These are phyloP conservation scores for Thecocarcelia acutangulata DNA, from an alignment of 2,888 invertebrate genomes.

Conservation along the genomic window DNA sequence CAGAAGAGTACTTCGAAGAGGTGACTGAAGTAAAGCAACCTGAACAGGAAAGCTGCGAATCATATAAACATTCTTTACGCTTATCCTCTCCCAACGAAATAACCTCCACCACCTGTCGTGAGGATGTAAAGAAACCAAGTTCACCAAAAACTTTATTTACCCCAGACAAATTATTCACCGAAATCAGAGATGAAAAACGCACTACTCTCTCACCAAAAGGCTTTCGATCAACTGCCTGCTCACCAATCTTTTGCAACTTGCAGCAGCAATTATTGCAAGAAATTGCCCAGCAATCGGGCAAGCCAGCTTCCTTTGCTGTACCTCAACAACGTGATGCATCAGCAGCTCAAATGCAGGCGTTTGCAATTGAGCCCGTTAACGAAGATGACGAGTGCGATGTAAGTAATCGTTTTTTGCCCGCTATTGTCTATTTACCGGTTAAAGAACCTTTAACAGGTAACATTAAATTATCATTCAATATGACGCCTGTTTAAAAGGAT, in stretches of 20 bases:
- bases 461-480: slow-evolving; percentile 94
- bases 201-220: slow-evolving; percentile 26
- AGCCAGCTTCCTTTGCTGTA: slow-evolving; percentile 86
- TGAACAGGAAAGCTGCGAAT: too few species aligned
- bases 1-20: slow-evolving; percentile 12
- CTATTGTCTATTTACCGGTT: slow-evolving; percentile 96
- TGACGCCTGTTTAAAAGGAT: slow-evolving; percentile 91
- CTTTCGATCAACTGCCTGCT: slow-evolving; percentile 70
- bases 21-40: neutral
- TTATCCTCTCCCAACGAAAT: slow-evolving; percentile 62
- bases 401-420: slow-evolving; percentile 88
- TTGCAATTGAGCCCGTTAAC: slow-evolving; percentile 87
- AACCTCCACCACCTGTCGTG: slow-evolving; percentile 75
- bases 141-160: slow-evolving; percentile 55
- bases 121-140: slow-evolving; percentile 53
- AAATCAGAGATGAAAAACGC: slow-evolving; percentile 24
- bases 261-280: slow-evolving; percentile 74
- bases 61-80: slow-evolving; percentile 70
- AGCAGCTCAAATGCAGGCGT: slow-evolving; percentile 92
- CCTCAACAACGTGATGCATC: slow-evolving; percentile 79
- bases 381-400: slow-evolving; percentile 42
- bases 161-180: slow-evolving; percentile 7
- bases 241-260: slow-evolving; percentile 65
- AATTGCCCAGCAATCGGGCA: slow-evolving; percentile 78
- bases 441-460: slow-evolving; percentile 92